Percentiles rank a stretch among this genome's conserved stretches.
phyloP scores from a whole-genome alignment of 2,113 vertebrate species.

The Climacteris rufus region DNA sequence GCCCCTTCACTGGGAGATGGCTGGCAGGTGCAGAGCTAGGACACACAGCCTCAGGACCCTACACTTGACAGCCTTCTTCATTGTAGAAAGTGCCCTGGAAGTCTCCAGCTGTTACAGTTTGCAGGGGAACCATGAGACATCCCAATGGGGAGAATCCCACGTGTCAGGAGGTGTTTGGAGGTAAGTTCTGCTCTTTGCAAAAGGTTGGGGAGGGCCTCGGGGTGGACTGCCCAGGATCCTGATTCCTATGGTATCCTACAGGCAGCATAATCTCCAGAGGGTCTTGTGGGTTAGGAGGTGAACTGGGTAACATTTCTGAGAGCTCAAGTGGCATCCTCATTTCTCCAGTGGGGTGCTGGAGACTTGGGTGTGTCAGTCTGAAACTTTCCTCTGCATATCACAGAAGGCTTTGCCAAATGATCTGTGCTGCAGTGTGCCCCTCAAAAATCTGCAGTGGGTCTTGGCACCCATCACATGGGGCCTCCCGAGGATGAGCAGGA shows the following conservation, averaged over 20 bases:
- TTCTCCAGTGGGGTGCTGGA: not conserved
- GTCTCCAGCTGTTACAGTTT: not conserved
- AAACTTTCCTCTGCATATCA: not conserved
- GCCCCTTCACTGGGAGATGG: not conserved
- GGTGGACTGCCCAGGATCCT: not conserved
- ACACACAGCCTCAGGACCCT: not conserved
- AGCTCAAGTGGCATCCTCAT: not conserved
- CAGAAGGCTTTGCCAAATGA: not conserved
- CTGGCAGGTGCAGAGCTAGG: not conserved
- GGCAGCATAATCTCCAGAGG: not conserved
- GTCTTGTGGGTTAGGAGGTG: not conserved
- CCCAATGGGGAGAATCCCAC: not conserved
- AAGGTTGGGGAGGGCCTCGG: not conserved
- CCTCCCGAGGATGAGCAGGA: not conserved
- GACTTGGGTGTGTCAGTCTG: not conserved
- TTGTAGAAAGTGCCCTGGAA: not conserved
- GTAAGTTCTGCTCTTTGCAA: constrained; percentile 50
- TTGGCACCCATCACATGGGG: not conserved
- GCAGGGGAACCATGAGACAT: not conserved
- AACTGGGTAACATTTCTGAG: not conserved
- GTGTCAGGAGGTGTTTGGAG: not conserved
- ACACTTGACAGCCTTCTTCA: not conserved
- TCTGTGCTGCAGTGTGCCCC: not conserved
- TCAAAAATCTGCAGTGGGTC: not conserved
- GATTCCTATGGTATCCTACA: not conserved